A percentile compares a stretch with the other conserved stretches of the same genome.
phyloP scores from a whole-genome alignment of 2,113 vertebrate genomes.

The Podocnemis expansa region DNA sequence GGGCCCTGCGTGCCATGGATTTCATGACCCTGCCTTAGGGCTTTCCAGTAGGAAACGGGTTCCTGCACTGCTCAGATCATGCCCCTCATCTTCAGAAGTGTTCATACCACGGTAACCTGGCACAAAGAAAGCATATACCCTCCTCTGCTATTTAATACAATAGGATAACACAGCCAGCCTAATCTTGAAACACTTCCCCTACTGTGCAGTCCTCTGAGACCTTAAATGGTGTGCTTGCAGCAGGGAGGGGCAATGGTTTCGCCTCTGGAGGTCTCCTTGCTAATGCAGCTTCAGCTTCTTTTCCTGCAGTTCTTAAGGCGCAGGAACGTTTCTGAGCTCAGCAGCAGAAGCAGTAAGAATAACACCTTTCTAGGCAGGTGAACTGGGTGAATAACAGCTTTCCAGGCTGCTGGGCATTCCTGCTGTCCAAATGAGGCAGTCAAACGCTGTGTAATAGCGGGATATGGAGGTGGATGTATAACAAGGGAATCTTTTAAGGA shows the following conservation, averaged over 20 bases:
- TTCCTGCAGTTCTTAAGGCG: slow-evolving; percentile 47
- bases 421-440: not conserved
- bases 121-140: not conserved
- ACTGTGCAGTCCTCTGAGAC: slow-evolving; percentile 37
- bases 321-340: slow-evolving; percentile 47
- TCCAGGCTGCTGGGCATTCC: slow-evolving; percentile 28
- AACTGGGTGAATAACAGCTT: not conserved
- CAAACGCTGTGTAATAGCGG: not conserved
- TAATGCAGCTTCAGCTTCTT: slow-evolving; percentile 50
- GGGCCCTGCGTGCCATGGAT: not conserved
- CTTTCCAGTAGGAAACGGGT: not conserved
- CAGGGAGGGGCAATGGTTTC: slow-evolving; percentile 27
- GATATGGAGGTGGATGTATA: slow-evolving; percentile 42
- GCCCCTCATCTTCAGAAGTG: not conserved
- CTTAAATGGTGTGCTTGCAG: slow-evolving; percentile 48
- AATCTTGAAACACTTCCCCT: slow-evolving; percentile 49
- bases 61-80: slow-evolving; percentile 4
- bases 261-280: slow-evolving; percentile 47
- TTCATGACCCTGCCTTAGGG: not conserved
- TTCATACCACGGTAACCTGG: not conserved
- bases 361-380: slow-evolving; percentile 53
- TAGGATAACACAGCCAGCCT: slow-evolving; percentile 25
- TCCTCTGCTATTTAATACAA: slow-evolving; percentile 38
- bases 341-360: slow-evolving; percentile 55
- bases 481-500: slow-evolving; percentile 50